Evolutionary conservation across 2,888 invertebrate species (phyloP).

Genomic region (Trissolcus brochymenae): DNA sequence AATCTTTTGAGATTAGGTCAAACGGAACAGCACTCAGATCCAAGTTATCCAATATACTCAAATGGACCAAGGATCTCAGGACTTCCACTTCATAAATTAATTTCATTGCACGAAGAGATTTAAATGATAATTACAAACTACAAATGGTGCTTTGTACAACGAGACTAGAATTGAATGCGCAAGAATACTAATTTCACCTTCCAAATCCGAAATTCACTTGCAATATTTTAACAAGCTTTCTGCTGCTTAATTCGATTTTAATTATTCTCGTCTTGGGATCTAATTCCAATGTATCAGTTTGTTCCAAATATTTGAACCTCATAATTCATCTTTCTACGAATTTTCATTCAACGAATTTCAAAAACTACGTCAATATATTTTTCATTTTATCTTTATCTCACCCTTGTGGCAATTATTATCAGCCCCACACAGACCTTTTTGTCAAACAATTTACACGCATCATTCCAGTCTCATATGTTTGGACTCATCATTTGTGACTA

Average conservation of each 20-base stretch:
- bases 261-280: neutral
- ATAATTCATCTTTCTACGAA: neutral
- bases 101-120: no score
- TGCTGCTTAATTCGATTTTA: constrained; percentile 1
- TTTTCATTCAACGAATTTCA: neutral
- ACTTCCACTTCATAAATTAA: no score
- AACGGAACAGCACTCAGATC: no score
- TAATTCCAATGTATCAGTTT: neutral
- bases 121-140: no score
- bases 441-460: neutral
- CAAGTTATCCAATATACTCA: no score
- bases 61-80: no score
- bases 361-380: neutral
- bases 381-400: neutral
- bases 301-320: neutral
- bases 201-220: no score
- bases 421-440: neutral
- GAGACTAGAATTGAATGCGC: no score
- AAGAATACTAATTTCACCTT: no score
- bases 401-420: neutral
- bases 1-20: no score
- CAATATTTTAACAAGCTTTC: no score
- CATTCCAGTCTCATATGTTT: neutral
- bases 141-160: no score
- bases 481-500: constrained; percentile 1